phyloP scores from a whole-genome alignment of 2,113 vertebrate species.

The Procapra przewalskii region DNA sequence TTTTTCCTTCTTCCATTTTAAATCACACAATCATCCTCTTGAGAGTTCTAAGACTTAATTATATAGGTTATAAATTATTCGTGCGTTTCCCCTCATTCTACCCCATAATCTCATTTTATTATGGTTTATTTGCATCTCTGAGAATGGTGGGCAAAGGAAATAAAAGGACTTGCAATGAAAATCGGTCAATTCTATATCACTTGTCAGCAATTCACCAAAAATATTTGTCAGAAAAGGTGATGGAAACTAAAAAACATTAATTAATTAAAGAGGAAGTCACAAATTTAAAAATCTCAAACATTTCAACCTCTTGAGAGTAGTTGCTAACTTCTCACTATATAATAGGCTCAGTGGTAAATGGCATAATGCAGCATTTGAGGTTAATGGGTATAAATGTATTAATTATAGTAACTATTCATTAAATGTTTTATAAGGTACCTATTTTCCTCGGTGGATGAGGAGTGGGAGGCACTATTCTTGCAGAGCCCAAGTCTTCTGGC shows the following conservation, averaged over 20 bases:
- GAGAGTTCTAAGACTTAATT: not conserved
- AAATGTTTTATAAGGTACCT: not conserved
- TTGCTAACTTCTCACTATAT: not conserved
- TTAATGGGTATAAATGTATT: not conserved
- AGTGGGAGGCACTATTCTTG: not conserved
- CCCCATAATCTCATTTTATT: not conserved
- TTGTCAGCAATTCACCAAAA: not conserved
- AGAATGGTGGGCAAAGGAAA: not conserved
- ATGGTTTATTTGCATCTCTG: constrained; percentile 6
- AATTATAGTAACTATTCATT: not conserved
- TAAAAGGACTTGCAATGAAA: not conserved
- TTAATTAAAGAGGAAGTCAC: not conserved
- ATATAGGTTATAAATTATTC: not conserved
- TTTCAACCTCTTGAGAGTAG: not conserved
- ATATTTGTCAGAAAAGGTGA: not conserved
- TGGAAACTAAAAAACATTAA: not conserved
- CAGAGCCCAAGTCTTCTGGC: not conserved
- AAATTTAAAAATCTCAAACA: not conserved
- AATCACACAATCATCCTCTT: not conserved
- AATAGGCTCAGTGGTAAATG: not conserved
- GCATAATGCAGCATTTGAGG: not conserved
- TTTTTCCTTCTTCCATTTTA: not conserved
- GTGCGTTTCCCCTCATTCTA: not conserved
- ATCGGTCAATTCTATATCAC: not conserved
- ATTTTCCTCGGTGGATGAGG: not conserved